A percentile compares a stretch with the other conserved stretches of the same genome.
Conservation (phyloP, 2,888 invertebrate genomes). For the Epinotia ramella region DNA sequence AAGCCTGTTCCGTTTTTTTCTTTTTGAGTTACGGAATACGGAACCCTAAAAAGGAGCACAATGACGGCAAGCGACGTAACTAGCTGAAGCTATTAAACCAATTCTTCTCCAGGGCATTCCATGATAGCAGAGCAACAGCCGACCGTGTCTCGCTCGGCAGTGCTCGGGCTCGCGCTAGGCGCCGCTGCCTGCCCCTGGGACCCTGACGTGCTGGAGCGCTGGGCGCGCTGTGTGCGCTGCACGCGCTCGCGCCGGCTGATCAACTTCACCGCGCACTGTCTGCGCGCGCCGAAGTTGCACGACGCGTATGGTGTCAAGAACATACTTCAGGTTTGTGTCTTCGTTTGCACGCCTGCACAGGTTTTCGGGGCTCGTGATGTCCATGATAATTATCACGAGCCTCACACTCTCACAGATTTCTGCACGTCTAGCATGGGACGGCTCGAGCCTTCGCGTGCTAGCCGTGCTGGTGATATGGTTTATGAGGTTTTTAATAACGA, state of each 20-base stretch:
- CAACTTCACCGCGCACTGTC: slow-evolving; percentile 73
- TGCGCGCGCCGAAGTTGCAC: slow-evolving; percentile 73
- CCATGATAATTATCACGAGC: too few species aligned
- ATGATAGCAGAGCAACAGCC: slow-evolving; percentile 75
- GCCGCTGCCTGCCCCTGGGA: slow-evolving; percentile 74
- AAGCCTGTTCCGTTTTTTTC: too few species aligned
- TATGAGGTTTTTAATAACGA: too few species aligned
- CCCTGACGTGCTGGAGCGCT: slow-evolving; percentile 68
- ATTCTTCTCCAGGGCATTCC: slow-evolving; percentile 68
- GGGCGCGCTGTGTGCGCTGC: slow-evolving; percentile 73
- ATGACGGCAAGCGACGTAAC: too few species aligned
- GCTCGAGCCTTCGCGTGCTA: too few species aligned
- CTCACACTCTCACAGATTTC: too few species aligned
- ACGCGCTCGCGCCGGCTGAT: slow-evolving; percentile 64
- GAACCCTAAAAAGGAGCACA: too few species aligned
- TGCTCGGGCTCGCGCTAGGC: slow-evolving; percentile 72
- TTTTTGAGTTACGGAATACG: too few species aligned
- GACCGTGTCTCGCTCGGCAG: slow-evolving; percentile 50
- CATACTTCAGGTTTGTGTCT: slow-evolving; percentile 67
- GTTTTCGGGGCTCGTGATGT: too few species aligned
- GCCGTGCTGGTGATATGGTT: too few species aligned
- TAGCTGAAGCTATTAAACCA: too few species aligned
- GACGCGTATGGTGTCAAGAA: slow-evolving; percentile 74
- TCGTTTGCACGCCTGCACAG: neutral
- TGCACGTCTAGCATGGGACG: too few species aligned